Conservation (phyloP, 2,888 invertebrate genomes). For the Sturmia bella region DNA sequence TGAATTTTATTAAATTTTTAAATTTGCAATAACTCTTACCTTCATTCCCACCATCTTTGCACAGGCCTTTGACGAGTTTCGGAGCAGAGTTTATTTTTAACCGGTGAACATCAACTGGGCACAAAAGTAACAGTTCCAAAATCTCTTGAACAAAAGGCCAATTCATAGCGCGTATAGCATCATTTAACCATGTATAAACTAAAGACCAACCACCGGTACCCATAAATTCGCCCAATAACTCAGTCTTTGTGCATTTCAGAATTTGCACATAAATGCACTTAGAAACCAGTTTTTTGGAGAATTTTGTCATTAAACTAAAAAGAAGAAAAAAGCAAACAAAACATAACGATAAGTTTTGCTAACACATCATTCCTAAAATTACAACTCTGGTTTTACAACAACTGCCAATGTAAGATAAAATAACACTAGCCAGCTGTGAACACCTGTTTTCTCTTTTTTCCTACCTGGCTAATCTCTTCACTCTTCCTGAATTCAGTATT, state of each 20-base stretch:
- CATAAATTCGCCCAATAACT: slow-evolving; percentile 93
- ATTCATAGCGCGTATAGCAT: slow-evolving; percentile 91
- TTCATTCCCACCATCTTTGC: slow-evolving; percentile 90
- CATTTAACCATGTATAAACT: slow-evolving; percentile 94
- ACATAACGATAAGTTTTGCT: background rate
- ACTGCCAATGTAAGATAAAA: slow-evolving; percentile 53
- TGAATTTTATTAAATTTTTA: no score
- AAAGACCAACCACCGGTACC: slow-evolving; percentile 95
- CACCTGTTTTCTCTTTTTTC: slow-evolving; percentile 71
- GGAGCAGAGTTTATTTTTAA: slow-evolving; percentile 96
- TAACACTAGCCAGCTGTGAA: background rate
- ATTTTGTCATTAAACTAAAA: slow-evolving; percentile 96
- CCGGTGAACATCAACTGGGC: slow-evolving; percentile 95
- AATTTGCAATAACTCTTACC: slow-evolving; percentile 84
- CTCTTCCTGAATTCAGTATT: slow-evolving; percentile 93
- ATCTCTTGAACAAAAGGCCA: slow-evolving; percentile 94
- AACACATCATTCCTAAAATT: slow-evolving; percentile 4
- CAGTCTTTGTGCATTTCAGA: slow-evolving; percentile 91
- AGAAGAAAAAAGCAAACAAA: slow-evolving; percentile 65
- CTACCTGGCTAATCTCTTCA: slow-evolving; percentile 93
- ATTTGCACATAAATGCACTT: slow-evolving; percentile 98
- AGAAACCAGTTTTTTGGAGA: slow-evolving; percentile 96
- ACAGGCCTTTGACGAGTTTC: slow-evolving; percentile 93
- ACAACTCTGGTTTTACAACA: slow-evolving; percentile 37
- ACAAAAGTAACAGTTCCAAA: slow-evolving; percentile 90